Conservation (phyloP, 2,797 vertebrate genomes). For the Parotocinclus haroldoi region DNA sequence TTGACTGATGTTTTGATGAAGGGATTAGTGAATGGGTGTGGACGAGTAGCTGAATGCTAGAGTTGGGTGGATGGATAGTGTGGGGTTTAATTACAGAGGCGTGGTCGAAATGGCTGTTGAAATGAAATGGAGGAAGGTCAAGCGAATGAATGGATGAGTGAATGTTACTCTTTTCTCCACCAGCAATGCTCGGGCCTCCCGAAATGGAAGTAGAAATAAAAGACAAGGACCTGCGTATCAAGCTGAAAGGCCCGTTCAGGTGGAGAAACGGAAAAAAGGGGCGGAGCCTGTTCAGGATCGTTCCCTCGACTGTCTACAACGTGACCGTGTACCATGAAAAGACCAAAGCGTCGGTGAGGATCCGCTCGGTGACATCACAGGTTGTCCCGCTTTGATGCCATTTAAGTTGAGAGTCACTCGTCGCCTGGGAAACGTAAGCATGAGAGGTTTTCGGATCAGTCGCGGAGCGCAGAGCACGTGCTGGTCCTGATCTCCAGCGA, state of each 20-base stretch:
- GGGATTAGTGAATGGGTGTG: no score
- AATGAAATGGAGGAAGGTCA: neutral
- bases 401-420: no score
- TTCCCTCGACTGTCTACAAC: slow-evolving; percentile 61
- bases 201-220: slow-evolving; percentile 53
- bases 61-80: neutral
- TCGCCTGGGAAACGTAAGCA: no score
- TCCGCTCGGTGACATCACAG: neutral
- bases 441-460: neutral
- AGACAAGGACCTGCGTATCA: slow-evolving; percentile 52
- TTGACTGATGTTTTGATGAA: neutral
- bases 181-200: slow-evolving; percentile 68
- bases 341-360: slow-evolving; percentile 51
- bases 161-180: neutral
- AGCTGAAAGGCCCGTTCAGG: slow-evolving; percentile 64
- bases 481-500: neutral
- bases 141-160: neutral
- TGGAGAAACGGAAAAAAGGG: slow-evolving; percentile 51
- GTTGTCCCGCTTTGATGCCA: no score
- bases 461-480: no score
- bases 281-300: slow-evolving; percentile 55
- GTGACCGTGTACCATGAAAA: slow-evolving; percentile 54
- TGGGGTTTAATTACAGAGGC: no score
- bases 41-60: no score
- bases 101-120: no score